Evolutionary conservation across 2,888 invertebrate species (phyloP).

Genomic region (Syrphus vitripennis): DNA sequence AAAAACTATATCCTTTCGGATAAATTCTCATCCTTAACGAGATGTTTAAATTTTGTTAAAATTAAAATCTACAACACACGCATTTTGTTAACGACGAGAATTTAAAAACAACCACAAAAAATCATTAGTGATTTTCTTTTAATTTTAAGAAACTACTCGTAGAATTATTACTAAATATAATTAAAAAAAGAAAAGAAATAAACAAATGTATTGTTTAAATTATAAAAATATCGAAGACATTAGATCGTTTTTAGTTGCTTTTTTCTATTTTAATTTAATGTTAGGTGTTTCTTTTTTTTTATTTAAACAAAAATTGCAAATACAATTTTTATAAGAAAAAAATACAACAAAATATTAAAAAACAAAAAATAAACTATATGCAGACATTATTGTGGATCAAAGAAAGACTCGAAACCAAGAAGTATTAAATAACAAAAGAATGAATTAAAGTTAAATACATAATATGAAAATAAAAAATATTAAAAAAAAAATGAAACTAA

Average conservation of each 20-base stretch:
- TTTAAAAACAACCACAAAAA: constrained; percentile 27
- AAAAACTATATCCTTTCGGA: constrained; percentile 29
- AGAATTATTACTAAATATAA: constrained; percentile 63
- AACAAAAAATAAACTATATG: constrained; percentile 70
- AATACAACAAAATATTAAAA: constrained; percentile 45
- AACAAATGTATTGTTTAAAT: constrained; percentile 60
- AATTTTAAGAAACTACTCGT: constrained; percentile 66
- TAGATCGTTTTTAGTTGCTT: constrained; percentile 62
- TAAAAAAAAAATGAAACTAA: constrained; percentile 16
- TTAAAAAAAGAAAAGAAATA: constrained; percentile 54
- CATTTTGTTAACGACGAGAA: constrained; percentile 53
- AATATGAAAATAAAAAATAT: constrained; percentile 31
- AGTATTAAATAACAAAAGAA: constrained; percentile 78
- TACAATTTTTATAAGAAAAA: constrained; percentile 49
- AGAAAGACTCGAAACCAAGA: constrained; percentile 81
- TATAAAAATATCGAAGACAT: constrained; percentile 62
- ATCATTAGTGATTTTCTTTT: constrained; percentile 38
- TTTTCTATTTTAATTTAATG: constrained; percentile 59
- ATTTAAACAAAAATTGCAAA: constrained; percentile 47
- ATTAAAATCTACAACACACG: not conserved
- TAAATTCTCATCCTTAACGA: constrained; percentile 62
- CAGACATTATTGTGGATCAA: constrained; percentile 72
- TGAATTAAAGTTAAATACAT: constrained; percentile 57
- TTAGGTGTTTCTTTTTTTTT: constrained; percentile 55
- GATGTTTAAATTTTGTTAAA: constrained; percentile 28